Evolutionary conservation across 2,888 invertebrate species (phyloP), one percentile per base, ranked within the genome.

Genomic region (Cryptocephalus primarius): DNA sequence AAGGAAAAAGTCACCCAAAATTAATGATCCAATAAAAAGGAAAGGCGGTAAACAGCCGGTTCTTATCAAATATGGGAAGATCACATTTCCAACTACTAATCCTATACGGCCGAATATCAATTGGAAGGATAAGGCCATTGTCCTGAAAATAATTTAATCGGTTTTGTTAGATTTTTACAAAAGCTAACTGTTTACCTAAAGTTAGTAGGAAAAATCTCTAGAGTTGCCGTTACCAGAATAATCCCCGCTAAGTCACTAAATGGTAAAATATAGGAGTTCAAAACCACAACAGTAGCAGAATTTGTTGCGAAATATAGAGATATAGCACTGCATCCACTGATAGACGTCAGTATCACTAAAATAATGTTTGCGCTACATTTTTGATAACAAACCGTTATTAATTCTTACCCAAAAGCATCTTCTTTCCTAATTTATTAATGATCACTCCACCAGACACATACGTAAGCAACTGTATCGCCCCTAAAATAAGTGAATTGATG

Each of bases 71-170:
- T 11, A 10, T 12, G 50, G 40, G 41, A 50, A 50, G 8, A 79
- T 60, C 39, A 85, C 67, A 51, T 84, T 84, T 4, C 85, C 85
- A 2, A 76, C 67, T 38, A 85, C 74, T 6, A 85, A 82, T 8
- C 85, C 85, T 9, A 79, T 57, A 12, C 85, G 73, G 1, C 83
- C 85, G 42, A 72, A 72, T 80, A 85, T 83, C 71, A 84, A 74
- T 36, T 79, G 77, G 6, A 78, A 72, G 0, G 83, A 77, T 55
- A 85, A 75, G 0, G 83, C 79, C 76, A 83, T 79, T 1, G 83
- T 83, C 61, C 84, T 84, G 63, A 1, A 48, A 45, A 48, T 22
- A 12, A 39, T 11, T 36, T 41, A 41, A 33, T 9, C 2, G 3
- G 22, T 22, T 22, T 22, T 1, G 32, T 12, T 4, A 4, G 32